Conservation (phyloP, 2,888 invertebrate genomes). For the Lepeophtheirus nordmannii region DNA sequence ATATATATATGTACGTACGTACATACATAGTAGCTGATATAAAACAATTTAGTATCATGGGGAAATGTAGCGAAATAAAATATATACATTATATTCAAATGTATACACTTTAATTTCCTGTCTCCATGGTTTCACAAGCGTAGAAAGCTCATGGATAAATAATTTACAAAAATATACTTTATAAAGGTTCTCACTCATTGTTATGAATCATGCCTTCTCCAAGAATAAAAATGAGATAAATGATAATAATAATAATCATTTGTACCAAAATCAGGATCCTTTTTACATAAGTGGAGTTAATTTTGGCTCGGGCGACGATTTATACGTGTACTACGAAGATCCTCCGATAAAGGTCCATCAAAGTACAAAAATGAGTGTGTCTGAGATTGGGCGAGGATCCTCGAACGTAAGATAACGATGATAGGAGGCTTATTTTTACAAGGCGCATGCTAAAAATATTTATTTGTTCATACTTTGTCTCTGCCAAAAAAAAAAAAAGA, state of each 20-base stretch:
- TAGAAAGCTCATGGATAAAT: conserved; percentile 5
- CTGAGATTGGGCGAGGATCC: not conserved
- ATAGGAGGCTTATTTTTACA: too few relatives aligned
- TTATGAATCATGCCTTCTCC: too few relatives aligned
- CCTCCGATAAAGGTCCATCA: not conserved
- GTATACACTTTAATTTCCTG: not conserved
- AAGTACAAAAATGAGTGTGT: not conserved
- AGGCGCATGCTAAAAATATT: too few relatives aligned
- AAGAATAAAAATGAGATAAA: not conserved
- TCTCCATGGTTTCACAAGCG: not conserved
- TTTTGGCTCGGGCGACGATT: not conserved
- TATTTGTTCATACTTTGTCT: too few relatives aligned
- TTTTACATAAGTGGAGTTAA: not conserved
- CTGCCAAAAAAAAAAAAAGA: too few relatives aligned
- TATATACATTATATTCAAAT: too few relatives aligned
- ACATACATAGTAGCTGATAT: too few relatives aligned
- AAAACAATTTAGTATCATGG: too few relatives aligned
- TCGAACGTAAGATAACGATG: not conserved
- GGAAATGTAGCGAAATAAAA: too few relatives aligned
- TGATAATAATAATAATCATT: not conserved
- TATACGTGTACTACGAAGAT: conserved; percentile 1
- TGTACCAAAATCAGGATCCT: not conserved
- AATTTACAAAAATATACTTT: not conserved
- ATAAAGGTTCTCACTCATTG: not conserved
- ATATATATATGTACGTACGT: too few relatives aligned